Evolutionary conservation across 2,113 vertebrate genomes (phyloP).

Genomic region (Centropristis striata): DNA sequence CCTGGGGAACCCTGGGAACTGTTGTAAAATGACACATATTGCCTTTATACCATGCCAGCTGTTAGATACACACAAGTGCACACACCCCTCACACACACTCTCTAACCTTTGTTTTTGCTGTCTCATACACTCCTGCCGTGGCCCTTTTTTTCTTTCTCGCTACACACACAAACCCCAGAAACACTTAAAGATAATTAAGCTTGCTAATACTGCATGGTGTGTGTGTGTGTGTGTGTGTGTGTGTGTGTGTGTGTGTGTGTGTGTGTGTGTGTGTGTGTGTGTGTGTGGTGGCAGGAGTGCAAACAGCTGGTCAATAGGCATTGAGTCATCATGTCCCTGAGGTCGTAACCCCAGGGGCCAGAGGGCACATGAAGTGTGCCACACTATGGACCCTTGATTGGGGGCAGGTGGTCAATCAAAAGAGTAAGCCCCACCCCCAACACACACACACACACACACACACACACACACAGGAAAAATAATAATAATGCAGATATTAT

Average conservation of each 20-base stretch:
- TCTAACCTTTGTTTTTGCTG: not conserved
- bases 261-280: not conserved
- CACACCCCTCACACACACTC: not conserved
- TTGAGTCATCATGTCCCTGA: slow-evolving; percentile 4
- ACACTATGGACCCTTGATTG: slow-evolving; percentile 8
- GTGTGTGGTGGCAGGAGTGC: not conserved
- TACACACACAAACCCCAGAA: not conserved
- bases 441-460: slow-evolving; percentile 5
- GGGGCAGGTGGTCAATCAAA: slow-evolving; percentile 12
- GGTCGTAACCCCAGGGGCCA: slow-evolving; percentile 50
- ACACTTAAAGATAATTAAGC: slow-evolving; percentile 6
- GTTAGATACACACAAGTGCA: not conserved
- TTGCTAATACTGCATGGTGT: not conserved
- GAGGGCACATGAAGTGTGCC: slow-evolving; percentile 64
- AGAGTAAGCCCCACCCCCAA: not conserved
- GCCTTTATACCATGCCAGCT: not conserved
- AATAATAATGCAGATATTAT: no score
- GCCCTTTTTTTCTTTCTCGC: not conserved
- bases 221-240: not conserved
- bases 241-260: not conserved
- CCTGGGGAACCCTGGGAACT: slow-evolving; percentile 1
- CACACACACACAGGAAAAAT: not conserved
- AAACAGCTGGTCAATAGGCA: slow-evolving; percentile 60
- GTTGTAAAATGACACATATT: not conserved
- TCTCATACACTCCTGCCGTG: not conserved